These are phyloP conservation scores for Neomorphus geoffroyi DNA, from an alignment of 2,797 vertebrate genomes.

Conservation along the genomic window DNA sequence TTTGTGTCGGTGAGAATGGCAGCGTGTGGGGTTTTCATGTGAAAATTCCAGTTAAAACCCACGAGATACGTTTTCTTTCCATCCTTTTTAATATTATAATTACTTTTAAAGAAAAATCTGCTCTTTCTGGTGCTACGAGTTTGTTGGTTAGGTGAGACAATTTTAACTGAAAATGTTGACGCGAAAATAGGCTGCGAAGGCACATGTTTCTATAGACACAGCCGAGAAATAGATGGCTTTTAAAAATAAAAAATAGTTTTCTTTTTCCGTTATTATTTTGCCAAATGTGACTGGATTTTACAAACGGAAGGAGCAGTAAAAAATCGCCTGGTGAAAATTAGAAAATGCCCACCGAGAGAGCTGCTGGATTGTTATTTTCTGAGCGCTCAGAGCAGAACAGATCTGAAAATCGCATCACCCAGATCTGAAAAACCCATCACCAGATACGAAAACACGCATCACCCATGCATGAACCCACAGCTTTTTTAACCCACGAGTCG, in stretches of 20 bases:
- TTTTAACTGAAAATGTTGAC: not conserved
- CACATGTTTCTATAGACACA: not conserved
- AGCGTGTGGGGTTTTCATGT: not conserved
- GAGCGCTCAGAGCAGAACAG: not conserved
- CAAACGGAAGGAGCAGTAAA: not conserved
- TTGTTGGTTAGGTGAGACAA: not conserved
- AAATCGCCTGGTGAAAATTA: not conserved
- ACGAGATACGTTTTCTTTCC: not conserved
- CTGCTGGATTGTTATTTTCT: not conserved
- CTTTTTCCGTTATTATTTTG: not conserved
- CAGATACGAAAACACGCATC: fast-evolving
- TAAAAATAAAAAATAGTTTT: not conserved
- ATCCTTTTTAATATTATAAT: not conserved
- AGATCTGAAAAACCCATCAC: too few relatives aligned
- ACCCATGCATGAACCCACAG: not conserved
- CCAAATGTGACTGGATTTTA: fast-evolving
- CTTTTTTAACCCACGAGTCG: not conserved
- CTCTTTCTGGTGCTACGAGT: not conserved
- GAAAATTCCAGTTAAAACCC: not conserved
- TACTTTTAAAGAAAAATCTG: not conserved
- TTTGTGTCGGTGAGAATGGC: not conserved
- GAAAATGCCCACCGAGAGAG: not conserved
- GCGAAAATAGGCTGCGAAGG: not conserved
- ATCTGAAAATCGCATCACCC: not conserved
- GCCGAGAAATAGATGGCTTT: not conserved